Conservation (phyloP, 1,140 invertebrate genomes). For the Bombus sylvicola region DNA sequence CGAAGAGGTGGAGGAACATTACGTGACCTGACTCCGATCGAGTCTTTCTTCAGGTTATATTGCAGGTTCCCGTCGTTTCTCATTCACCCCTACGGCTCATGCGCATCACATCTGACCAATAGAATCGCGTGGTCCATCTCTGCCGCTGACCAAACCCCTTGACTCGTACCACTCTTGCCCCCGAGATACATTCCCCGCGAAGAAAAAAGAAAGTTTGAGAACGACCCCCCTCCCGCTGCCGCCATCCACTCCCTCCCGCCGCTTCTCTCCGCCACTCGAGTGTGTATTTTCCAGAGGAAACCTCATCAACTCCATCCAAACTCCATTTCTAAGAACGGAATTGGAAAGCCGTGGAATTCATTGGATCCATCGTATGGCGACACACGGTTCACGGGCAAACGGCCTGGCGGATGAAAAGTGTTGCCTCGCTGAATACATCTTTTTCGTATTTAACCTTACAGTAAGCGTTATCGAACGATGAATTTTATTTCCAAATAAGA, state of each 20-base stretch:
- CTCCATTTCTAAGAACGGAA: conserved; percentile 70
- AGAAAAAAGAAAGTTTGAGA: conserved; percentile 69
- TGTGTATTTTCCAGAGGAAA: conserved; percentile 70
- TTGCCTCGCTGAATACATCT: conserved; percentile 30
- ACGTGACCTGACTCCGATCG: conserved; percentile 73
- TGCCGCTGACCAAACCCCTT: conserved; percentile 72
- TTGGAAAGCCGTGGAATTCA: conserved; percentile 67
- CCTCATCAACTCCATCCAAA: conserved; percentile 70
- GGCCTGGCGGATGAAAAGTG: conserved; percentile 1
- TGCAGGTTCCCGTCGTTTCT: conserved; percentile 72
- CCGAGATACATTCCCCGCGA: conserved; percentile 70
- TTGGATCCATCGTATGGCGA: conserved; percentile 54
- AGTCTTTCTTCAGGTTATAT: conserved; percentile 73
- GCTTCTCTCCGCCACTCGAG: conserved; percentile 53
- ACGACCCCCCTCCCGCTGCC: conserved; percentile 18
- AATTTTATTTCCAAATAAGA: background rate
- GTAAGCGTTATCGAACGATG: too few relatives aligned
- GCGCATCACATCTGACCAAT: conserved; percentile 73
- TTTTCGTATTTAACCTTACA: background rate
- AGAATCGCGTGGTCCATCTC: conserved; percentile 72
- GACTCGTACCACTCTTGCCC: conserved; percentile 71
- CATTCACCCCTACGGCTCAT: conserved; percentile 72
- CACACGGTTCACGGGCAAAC: conserved; percentile 2
- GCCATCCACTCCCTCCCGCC: background rate
- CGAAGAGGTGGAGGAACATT: conserved; percentile 71